A percentile compares a stretch with the other conserved stretches of the same genome.
These are phyloP conservation scores for Cataglyphis livida DNA, from an alignment of 2,888 invertebrate genomes.

Conservation along the genomic window DNA sequence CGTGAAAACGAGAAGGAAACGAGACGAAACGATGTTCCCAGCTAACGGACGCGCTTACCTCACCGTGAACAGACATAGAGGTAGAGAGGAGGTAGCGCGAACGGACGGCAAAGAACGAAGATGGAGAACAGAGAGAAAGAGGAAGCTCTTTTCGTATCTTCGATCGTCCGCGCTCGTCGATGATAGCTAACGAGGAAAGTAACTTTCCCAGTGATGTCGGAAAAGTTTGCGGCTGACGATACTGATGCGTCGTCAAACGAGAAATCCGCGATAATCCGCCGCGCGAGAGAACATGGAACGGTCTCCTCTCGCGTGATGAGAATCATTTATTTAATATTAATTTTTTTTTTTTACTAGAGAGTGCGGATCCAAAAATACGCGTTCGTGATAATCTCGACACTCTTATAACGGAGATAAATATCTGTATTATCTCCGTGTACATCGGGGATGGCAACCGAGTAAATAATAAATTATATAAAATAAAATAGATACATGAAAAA, in stretches of 20 bases:
- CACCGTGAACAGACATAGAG: conserved; percentile 36
- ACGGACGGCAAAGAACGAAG: not conserved
- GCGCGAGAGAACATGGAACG: not conserved
- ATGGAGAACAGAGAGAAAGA: not conserved
- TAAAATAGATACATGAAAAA: conserved; percentile 3
- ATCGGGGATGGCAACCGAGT: not conserved
- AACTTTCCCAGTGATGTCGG: conserved; percentile 55
- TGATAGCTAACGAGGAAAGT: conserved; percentile 60
- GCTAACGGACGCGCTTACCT: conserved; percentile 63
- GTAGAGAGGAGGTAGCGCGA: not conserved
- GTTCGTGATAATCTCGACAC: not conserved
- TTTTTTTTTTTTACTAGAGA: not conserved
- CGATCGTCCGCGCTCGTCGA: conserved; percentile 46
- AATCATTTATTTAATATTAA: conserved; percentile 1
- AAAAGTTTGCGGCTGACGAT: conserved; percentile 54
- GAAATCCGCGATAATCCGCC: conserved; percentile 20
- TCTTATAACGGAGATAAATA: conserved; percentile 15
- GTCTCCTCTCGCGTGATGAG: not conserved
- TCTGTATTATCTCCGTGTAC: no score
- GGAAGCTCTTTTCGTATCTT: conserved; percentile 47
- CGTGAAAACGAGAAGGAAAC: conserved; percentile 67
- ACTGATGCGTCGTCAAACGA: conserved; percentile 32
- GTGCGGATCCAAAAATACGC: not conserved
- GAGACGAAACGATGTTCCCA: conserved; percentile 60
- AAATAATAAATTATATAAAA: not conserved